A percentile compares a stretch with the other conserved stretches of the same genome.
These are phyloP conservation scores for Hiodon tergisus DNA, from an alignment of 2,113 vertebrate species.

Conservation along the genomic window DNA sequence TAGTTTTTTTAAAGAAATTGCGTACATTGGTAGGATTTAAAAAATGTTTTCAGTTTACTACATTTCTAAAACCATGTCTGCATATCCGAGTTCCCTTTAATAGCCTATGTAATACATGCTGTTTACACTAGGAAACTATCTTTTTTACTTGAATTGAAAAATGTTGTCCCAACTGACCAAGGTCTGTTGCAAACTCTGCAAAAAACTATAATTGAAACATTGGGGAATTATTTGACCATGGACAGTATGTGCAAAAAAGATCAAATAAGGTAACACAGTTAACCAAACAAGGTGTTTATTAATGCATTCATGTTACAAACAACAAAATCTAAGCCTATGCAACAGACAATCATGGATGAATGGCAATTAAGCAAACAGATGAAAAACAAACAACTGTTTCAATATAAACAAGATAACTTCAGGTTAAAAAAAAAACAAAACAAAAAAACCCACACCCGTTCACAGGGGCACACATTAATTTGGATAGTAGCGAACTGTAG, in stretches of 20 bases:
- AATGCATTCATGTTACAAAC: conserved; percentile 22
- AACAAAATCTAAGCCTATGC: conserved; percentile 13
- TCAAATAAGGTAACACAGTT: background rate
- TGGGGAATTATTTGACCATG: no score
- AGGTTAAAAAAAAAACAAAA: conserved; percentile 13
- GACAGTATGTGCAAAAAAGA: background rate
- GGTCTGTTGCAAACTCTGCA: no score
- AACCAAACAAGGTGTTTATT: background rate
- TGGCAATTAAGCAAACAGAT: conserved; percentile 7
- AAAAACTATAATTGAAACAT: no score
- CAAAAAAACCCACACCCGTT: background rate
- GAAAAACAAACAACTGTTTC: background rate
- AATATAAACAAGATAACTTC: conserved; percentile 4
- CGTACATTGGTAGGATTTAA: no score
- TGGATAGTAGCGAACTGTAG: background rate
- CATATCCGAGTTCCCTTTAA: no score
- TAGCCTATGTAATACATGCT: no score
- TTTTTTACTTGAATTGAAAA: no score
- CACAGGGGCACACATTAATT: conserved; percentile 14
- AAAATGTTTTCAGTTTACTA: no score
- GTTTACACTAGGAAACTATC: no score
- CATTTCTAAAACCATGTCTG: no score
- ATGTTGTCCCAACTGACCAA: no score
- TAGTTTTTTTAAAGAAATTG: no score
- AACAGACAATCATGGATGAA: conserved; percentile 9